These are phyloP conservation scores for Salarias fasciatus DNA, from an alignment of 2,797 vertebrate species.

Conservation along the genomic window DNA sequence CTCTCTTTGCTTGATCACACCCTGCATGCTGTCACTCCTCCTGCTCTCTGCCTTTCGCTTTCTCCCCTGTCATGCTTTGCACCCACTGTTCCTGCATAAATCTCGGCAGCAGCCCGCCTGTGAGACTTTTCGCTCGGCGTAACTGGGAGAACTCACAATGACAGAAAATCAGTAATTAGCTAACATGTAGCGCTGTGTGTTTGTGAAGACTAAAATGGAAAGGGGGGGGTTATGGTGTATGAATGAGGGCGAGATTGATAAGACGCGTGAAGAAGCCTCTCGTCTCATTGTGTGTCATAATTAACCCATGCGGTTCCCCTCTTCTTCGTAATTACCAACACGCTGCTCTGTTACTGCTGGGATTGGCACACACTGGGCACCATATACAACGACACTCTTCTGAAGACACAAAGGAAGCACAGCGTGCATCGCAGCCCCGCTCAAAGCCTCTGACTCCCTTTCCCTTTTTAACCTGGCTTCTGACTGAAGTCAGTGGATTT, in stretches of 20 bases:
- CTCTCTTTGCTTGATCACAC: slow-evolving; percentile 6
- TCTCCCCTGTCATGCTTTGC: background rate
- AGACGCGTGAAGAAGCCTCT: slow-evolving; percentile 41
- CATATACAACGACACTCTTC: slow-evolving; percentile 19
- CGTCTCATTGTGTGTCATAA: slow-evolving; percentile 58
- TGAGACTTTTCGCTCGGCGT: slow-evolving; percentile 2
- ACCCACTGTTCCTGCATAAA: background rate
- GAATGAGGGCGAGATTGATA: slow-evolving; percentile 7
- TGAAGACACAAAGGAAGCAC: slow-evolving; percentile 7
- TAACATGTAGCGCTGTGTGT: slow-evolving; percentile 7
- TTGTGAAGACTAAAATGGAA: background rate
- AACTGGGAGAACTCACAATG: slow-evolving; percentile 10
- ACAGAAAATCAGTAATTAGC: slow-evolving; percentile 40
- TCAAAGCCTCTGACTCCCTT: slow-evolving; percentile 7
- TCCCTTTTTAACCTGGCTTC: slow-evolving; percentile 4
- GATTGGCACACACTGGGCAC: slow-evolving; percentile 31
- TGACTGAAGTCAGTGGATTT: slow-evolving; percentile 8
- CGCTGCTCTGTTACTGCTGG: slow-evolving; percentile 41
- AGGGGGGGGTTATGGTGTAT: background rate
- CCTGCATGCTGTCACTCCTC: slow-evolving; percentile 6
- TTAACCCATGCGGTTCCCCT: slow-evolving; percentile 47
- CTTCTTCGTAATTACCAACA: slow-evolving; percentile 52
- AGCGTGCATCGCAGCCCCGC: slow-evolving; percentile 14
- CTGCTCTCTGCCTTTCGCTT: slow-evolving; percentile 2
- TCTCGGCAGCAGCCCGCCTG: slow-evolving; percentile 5